These are phyloP conservation scores for Chymomyza amoena DNA, from an alignment of 2,888 invertebrate genomes.

Conservation along the genomic window DNA sequence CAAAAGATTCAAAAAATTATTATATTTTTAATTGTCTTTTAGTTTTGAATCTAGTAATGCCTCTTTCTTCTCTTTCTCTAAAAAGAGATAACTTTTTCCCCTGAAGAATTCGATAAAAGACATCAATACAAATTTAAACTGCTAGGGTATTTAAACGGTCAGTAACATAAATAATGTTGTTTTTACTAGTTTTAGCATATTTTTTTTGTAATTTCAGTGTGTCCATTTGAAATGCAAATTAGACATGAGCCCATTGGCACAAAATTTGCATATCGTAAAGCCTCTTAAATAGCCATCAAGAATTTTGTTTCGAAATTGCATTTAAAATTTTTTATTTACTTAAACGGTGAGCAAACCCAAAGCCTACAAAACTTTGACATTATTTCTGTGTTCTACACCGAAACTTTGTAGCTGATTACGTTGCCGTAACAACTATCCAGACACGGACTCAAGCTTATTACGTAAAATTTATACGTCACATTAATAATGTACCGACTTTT, in stretches of 20 bases:
- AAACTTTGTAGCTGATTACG: background rate
- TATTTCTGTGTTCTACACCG: background rate
- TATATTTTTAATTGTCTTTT: no score
- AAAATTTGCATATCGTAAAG: slow-evolving; percentile 64
- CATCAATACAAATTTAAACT: no score
- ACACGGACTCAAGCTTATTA: slow-evolving; percentile 35
- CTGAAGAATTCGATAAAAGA: no score
- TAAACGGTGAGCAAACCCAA: slow-evolving; percentile 51
- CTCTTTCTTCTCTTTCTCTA: no score
- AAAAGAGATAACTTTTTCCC: no score
- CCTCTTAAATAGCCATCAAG: slow-evolving; percentile 45
- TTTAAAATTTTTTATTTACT: slow-evolving; percentile 46
- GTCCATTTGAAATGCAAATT: slow-evolving; percentile 70
- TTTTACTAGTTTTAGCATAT: background rate
- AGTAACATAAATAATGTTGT: no score
- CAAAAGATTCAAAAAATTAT: no score
- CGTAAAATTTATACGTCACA: slow-evolving; percentile 41
- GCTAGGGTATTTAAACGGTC: background rate
- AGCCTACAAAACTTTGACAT: background rate
- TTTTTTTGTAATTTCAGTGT: slow-evolving; percentile 23
- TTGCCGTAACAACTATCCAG: background rate
- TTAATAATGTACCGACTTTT: slow-evolving; percentile 38
- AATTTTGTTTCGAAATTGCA: slow-evolving; percentile 55
- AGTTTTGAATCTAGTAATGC: no score
- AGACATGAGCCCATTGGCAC: slow-evolving; percentile 63